phyloP scores from a whole-genome alignment of 2,888 invertebrate genomes.

The Oegoconia quadripuncta region DNA sequence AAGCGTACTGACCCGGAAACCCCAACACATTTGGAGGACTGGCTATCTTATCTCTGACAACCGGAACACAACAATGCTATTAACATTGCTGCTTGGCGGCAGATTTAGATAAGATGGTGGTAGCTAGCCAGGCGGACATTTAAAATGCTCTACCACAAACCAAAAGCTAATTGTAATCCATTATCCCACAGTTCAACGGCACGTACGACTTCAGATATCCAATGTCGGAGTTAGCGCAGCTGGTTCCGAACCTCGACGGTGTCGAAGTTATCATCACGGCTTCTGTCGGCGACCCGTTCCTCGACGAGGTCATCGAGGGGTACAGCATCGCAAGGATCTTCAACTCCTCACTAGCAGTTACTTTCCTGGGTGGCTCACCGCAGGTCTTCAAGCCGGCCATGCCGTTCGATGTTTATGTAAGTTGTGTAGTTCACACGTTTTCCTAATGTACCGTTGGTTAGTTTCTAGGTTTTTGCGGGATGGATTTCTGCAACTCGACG shows the following conservation, averaged over 20 bases:
- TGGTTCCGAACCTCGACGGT: constrained; percentile 83
- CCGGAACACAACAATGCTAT: too few relatives aligned
- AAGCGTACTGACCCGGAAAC: too few relatives aligned
- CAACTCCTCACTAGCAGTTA: constrained; percentile 90
- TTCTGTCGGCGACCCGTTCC: constrained; percentile 91
- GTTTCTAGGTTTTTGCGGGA: too few relatives aligned
- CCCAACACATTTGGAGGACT: too few relatives aligned
- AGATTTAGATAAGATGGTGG: too few relatives aligned
- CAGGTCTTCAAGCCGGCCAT: constrained; percentile 97
- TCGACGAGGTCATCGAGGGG: constrained; percentile 91
- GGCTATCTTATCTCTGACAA: too few relatives aligned
- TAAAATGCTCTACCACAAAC: too few relatives aligned
- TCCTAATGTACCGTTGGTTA: too few relatives aligned
- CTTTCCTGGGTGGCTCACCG: constrained; percentile 93
- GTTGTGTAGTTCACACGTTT: constrained; percentile 47
- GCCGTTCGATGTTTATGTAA: constrained; percentile 92
- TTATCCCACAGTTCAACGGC: constrained; percentile 86
- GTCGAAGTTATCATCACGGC: constrained; percentile 92
- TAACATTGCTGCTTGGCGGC: too few relatives aligned
- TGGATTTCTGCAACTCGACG: too few relatives aligned
- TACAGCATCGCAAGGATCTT: constrained; percentile 92
- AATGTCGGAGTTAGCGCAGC: constrained; percentile 85
- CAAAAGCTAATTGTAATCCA: background rate
- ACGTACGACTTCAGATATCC: constrained; percentile 93
- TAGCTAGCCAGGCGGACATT: too few relatives aligned